Evolutionary conservation across 1,140 invertebrate species (phyloP).

Genomic region (Drosophila arawakana): DNA sequence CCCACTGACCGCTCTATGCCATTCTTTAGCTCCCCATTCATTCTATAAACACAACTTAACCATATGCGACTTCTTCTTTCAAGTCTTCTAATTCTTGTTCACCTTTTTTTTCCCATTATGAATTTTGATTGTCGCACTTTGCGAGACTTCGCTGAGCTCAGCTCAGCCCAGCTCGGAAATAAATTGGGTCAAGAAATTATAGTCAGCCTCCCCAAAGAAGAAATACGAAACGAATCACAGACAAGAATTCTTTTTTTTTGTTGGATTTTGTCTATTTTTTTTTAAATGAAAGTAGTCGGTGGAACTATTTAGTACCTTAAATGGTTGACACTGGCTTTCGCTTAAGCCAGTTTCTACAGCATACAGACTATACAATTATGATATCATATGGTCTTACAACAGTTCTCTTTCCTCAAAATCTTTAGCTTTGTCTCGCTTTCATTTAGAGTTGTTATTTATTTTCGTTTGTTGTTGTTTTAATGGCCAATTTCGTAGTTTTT

Average conservation of each 20-base stretch:
- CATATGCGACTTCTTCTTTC: slow-evolving; percentile 1
- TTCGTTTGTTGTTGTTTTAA: background rate
- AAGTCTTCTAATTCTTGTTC: background rate
- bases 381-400: slow-evolving; percentile 4
- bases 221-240: background rate
- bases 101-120: background rate
- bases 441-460: background rate
- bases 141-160: background rate
- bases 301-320: slow-evolving; percentile 14
- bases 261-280: background rate
- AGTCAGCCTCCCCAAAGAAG: slow-evolving; percentile 44
- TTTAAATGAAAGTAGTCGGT: slow-evolving; percentile 27
- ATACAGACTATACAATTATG: background rate
- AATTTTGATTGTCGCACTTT: slow-evolving; percentile 1
- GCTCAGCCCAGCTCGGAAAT: background rate
- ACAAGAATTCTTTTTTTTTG: background rate
- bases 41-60: background rate
- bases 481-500: background rate
- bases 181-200: slow-evolving; percentile 67
- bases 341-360: background rate
- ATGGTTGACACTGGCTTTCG: slow-evolving; percentile 19
- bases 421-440: slow-evolving; percentile 9
- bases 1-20: slow-evolving; percentile 39
- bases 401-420: background rate
- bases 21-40: background rate